phyloP scores from a whole-genome alignment of 2,888 invertebrate species.

The Macaria notata region DNA sequence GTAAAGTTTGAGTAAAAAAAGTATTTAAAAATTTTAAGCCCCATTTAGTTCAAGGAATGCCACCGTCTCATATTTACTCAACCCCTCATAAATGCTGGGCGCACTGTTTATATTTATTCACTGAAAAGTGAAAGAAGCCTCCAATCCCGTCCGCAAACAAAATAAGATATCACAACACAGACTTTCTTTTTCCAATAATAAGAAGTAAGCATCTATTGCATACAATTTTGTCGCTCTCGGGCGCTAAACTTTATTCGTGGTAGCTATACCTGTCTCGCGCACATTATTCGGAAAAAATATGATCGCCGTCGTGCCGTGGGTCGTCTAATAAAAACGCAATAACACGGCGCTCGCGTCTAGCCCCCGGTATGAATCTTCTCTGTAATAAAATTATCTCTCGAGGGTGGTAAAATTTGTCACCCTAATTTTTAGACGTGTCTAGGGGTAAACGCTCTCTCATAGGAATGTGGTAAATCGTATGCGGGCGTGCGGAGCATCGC shows the following conservation, averaged over 20 bases:
- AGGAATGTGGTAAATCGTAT: slow-evolving; percentile 14
- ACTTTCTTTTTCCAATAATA: slow-evolving; percentile 9
- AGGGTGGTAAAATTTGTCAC: slow-evolving; percentile 66
- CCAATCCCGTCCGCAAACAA: too few species aligned
- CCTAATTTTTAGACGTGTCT: slow-evolving; percentile 53
- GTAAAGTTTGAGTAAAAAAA: too few species aligned
- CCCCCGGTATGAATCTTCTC: slow-evolving; percentile 62
- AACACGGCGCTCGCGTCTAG: slow-evolving; percentile 56
- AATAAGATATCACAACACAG: slow-evolving; percentile 5
- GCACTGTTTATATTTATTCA: too few species aligned
- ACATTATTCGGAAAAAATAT: slow-evolving; percentile 67
- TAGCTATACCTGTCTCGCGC: slow-evolving; percentile 50
- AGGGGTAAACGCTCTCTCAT: slow-evolving; percentile 29
- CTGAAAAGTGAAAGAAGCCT: too few species aligned
- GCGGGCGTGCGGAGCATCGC: slow-evolving; percentile 11
- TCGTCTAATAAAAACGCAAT: slow-evolving; percentile 74
- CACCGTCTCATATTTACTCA: too few species aligned
- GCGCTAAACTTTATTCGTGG: slow-evolving; percentile 49
- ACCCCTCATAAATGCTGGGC: too few species aligned
- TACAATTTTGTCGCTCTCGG: slow-evolving; percentile 25
- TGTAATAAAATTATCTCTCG: slow-evolving; percentile 74
- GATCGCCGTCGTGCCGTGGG: slow-evolving; percentile 54
- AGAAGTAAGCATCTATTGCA: slow-evolving; percentile 20
- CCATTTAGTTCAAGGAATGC: too few species aligned
- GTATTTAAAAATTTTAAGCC: too few species aligned